Evolutionary conservation across 2,888 invertebrate species (phyloP).

Genomic region (Emmelina monodactyla): DNA sequence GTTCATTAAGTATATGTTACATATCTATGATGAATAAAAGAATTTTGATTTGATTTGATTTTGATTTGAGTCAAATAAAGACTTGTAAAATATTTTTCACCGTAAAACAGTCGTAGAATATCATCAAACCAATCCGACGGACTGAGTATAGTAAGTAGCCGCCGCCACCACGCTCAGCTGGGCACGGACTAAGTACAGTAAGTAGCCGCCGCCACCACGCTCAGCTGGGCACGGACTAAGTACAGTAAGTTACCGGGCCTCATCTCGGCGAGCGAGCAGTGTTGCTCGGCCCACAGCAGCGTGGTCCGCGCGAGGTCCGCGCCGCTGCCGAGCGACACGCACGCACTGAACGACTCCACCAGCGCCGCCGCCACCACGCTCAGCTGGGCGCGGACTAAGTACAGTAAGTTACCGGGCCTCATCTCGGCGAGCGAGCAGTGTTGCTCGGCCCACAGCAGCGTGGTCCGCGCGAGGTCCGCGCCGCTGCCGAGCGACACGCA

Average conservation of each 20-base stretch:
- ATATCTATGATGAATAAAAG: too few species aligned
- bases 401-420: conserved; percentile 92
- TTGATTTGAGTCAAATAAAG: too few species aligned
- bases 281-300: conserved; percentile 94
- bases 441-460: conserved; percentile 94
- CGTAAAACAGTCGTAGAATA: too few species aligned
- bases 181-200: too few species aligned
- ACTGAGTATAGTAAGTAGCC: too few species aligned
- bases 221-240: too few species aligned
- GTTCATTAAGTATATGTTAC: too few species aligned
- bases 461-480: conserved; percentile 89
- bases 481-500: conserved; percentile 89
- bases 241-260: conserved; percentile 91
- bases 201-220: conserved; percentile 88
- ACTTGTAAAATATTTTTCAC: too few species aligned
- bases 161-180: conserved; percentile 93
- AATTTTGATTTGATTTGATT: too few species aligned
- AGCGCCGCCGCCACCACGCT: conserved; percentile 90
- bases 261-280: conserved; percentile 93
- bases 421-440: conserved; percentile 94
- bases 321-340: conserved; percentile 87
- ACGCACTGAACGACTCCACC: conserved; percentile 88
- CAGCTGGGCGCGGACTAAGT: too few species aligned
- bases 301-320: conserved; percentile 92
- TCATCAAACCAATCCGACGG: too few species aligned